Base-by-base conservation (phyloP, 2,888 invertebrate genomes). In the Pocota personata region DNA sequence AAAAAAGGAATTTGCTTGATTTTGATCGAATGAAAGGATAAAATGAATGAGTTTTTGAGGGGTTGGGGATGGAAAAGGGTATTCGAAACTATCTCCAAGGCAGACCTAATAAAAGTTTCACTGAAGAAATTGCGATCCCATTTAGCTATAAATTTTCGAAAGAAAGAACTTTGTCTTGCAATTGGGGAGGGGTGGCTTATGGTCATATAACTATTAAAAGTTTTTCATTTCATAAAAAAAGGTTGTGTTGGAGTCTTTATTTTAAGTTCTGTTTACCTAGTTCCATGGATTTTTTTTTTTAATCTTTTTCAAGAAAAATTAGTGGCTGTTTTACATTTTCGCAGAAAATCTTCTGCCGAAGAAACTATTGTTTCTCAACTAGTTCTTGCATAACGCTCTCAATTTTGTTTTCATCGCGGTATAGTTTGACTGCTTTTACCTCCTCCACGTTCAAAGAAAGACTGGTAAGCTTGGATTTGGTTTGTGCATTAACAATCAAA, bases 1-100 rank as follows among this genome's bases (percentile, higher is more conserved):
- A 40, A 69, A 64, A 62, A 75, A 58, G 37, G 75, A 75, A 75
- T 84, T 80, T 71, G 79, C 58, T 75, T 64, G 75, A 75, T 76
- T 75, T 80, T 76, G 79, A 84, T 80, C 69, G 71, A 84, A 80
- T 80, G 75, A 76, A 84, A 75, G 84, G 83, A 79, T 75, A 75
- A 83, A 52, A 55, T 64, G 79, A 84, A 84, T 79, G 75, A 66
- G 78, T 66, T 78, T 62, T 46, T 16, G 52, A 69, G 71, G 50
- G 35, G 37, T 35, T 32, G 27, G 14, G 35, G 48, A 32, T 30
- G 40, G 66, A 7, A 40, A 40, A 48, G 46, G 16, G 60, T 66
- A 73, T 67, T 66, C n/a, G 52, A 75, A 76, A 76, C 40, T 66
- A 66, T 72, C 60, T 83, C 35, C 50, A 60, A 71, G 52, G 60